Evolutionary conservation across 2,797 vertebrate species (phyloP).

Genomic region (Acomys russatus): DNA sequence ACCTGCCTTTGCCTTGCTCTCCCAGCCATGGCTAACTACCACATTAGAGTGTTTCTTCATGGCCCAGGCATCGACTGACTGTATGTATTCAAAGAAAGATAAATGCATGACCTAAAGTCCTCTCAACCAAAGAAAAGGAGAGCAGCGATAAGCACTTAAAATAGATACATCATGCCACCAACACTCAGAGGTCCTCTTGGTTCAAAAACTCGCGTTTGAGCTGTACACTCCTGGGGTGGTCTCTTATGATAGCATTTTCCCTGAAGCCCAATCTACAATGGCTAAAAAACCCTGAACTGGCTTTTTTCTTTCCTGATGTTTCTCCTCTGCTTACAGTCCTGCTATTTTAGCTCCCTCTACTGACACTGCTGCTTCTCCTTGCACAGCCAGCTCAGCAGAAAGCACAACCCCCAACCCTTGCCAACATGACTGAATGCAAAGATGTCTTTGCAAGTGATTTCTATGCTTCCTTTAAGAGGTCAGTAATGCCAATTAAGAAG

Average conservation of each 20-base stretch:
- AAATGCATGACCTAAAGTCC: conserved; percentile 3
- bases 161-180: background rate
- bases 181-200: background rate
- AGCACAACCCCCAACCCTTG: background rate
- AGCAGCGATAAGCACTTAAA: background rate
- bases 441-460: background rate
- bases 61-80: background rate
- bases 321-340: background rate
- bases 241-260: background rate
- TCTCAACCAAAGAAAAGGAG: conserved; percentile 43
- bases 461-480: background rate
- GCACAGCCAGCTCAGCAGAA: background rate
- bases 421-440: background rate
- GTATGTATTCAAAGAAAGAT: background rate
- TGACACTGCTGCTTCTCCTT: background rate
- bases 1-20: background rate
- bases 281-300: background rate
- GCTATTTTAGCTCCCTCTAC: conserved; percentile 34
- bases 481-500: background rate
- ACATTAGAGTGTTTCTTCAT: background rate
- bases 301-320: background rate
- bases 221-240: background rate
- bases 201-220: background rate
- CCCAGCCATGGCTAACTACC: background rate
- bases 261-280: background rate